phyloP scores from a whole-genome alignment of 2,797 vertebrate genomes.

The Accipiter superciliosus region DNA sequence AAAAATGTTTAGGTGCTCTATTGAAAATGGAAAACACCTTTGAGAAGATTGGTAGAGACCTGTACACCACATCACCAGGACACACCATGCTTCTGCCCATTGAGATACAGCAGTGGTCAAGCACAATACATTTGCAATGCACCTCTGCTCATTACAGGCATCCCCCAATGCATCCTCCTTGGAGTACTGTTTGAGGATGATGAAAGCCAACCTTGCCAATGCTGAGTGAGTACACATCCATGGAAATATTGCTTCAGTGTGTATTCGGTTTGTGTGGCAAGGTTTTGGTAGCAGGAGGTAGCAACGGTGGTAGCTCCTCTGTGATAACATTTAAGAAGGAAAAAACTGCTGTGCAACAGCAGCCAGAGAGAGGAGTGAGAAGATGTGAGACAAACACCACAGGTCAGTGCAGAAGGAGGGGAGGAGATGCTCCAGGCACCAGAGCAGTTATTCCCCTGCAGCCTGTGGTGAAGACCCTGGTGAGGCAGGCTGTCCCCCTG shows the following conservation, averaged over 20 bases:
- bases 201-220: not conserved
- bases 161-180: not conserved
- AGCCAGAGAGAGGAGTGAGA: not conserved
- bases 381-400: too few species aligned
- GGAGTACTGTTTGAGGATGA: not conserved
- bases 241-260: not conserved
- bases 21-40: not conserved
- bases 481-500: too few species aligned
- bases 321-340: not conserved
- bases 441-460: not conserved
- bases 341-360: not conserved
- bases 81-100: not conserved
- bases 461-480: too few species aligned
- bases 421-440: too few species aligned
- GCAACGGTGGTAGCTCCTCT: fast-evolving
- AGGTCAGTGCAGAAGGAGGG: too few species aligned
- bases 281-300: not conserved
- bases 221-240: not conserved
- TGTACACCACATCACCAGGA: not conserved
- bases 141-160: not conserved
- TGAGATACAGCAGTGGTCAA: not conserved
- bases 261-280: not conserved
- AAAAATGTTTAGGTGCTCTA: not conserved
- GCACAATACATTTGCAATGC: not conserved
- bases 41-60: not conserved